phyloP scores from a whole-genome alignment of 2,888 invertebrate genomes.

The Pyrocoelia pectoralis region DNA sequence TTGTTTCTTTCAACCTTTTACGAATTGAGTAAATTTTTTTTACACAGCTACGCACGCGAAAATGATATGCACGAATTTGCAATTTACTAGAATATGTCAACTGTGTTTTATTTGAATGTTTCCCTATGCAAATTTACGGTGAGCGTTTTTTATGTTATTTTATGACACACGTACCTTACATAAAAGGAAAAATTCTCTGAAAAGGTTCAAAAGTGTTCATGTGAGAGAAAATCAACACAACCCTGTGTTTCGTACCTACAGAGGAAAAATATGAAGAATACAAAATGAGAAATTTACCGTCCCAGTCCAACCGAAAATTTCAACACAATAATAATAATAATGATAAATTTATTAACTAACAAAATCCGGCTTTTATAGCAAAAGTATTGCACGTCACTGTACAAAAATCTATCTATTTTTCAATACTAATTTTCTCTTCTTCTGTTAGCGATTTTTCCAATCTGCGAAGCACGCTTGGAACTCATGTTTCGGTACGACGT shows the following conservation, averaged over 20 bases:
- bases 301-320: neutral
- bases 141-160: neutral
- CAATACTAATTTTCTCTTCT: no score
- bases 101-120: conserved; percentile 1
- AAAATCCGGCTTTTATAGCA: no score
- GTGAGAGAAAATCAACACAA: neutral
- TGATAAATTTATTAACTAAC: no score
- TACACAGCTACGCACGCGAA: neutral
- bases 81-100: neutral
- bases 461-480: no score
- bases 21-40: no score
- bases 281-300: neutral
- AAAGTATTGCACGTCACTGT: no score
- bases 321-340: no score
- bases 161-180: neutral
- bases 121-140: neutral
- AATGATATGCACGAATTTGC: neutral
- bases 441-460: no score
- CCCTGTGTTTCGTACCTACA: neutral
- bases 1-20: neutral
- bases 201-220: neutral
- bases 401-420: no score
- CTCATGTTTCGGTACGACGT: no score
- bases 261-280: neutral
- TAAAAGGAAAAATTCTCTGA: neutral